These are phyloP conservation scores for Apoda limacodes DNA, from an alignment of 2,888 invertebrate genomes.

Conservation along the genomic window DNA sequence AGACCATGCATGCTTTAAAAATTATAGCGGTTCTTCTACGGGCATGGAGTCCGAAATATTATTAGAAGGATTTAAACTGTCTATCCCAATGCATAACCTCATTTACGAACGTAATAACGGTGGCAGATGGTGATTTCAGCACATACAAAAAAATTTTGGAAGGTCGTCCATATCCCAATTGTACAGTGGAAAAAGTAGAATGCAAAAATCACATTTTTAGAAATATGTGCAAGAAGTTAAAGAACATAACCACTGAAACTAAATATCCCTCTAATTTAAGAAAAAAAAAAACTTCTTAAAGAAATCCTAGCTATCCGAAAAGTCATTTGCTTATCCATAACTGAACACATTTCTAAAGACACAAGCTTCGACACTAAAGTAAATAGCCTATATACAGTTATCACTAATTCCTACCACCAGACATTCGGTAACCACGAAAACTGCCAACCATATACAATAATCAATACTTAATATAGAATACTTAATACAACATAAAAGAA, in stretches of 20 bases:
- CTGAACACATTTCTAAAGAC: background rate
- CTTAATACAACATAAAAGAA: too few relatives aligned
- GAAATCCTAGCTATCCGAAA: background rate
- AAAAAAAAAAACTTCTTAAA: background rate
- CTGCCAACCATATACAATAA: background rate
- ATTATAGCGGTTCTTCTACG: slow-evolving; percentile 6
- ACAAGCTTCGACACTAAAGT: background rate
- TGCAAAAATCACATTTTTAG: slow-evolving; percentile 2
- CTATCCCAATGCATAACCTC: slow-evolving; percentile 4
- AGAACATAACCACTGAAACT: slow-evolving; percentile 1
- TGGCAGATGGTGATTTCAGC: slow-evolving; percentile 6
- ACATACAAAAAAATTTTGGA: slow-evolving; percentile 5
- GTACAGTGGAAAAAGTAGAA: slow-evolving; percentile 1
- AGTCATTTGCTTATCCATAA: background rate
- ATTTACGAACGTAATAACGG: slow-evolving; percentile 5
- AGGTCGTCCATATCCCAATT: background rate
- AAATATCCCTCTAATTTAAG: background rate
- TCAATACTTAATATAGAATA: too few relatives aligned
- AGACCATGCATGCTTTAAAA: slow-evolving; percentile 7
- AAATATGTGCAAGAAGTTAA: slow-evolving; percentile 2
- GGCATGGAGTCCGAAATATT: slow-evolving; percentile 5
- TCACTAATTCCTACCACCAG: background rate
- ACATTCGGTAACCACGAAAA: background rate
- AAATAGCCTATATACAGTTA: background rate
- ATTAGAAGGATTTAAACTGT: slow-evolving; percentile 7